phyloP scores from a whole-genome alignment of 2,888 invertebrate species.

The Eupithecia vulgata region DNA sequence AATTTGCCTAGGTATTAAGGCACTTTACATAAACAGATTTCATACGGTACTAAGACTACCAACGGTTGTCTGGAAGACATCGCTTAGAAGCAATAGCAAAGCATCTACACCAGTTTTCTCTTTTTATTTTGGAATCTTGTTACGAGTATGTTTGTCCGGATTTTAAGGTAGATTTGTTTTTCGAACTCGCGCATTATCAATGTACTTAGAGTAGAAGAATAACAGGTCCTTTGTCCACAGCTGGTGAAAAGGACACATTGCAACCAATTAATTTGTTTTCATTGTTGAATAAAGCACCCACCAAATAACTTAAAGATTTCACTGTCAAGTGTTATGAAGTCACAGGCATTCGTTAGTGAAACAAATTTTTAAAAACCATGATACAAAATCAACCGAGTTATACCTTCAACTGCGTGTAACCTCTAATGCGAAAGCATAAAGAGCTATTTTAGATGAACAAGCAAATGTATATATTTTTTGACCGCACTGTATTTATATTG shows the following conservation, averaged over 20 bases:
- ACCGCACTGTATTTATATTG: slow-evolving; percentile 45
- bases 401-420: not conserved
- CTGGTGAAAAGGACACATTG: too few relatives aligned
- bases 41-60: not conserved
- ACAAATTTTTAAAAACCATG: slow-evolving; percentile 54
- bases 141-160: not conserved
- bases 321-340: not conserved
- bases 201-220: not conserved
- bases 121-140: not conserved
- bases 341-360: not conserved
- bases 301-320: not conserved
- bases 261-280: not conserved
- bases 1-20: not conserved
- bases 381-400: slow-evolving; percentile 29
- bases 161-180: not conserved
- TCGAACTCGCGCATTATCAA: not conserved
- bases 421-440: slow-evolving; percentile 30
- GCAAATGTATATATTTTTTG: slow-evolving; percentile 44
- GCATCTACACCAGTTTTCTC: not conserved
- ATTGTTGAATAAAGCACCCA: not conserved
- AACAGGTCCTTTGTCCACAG: not conserved
- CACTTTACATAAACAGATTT: not conserved
- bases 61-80: not conserved
- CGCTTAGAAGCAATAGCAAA: not conserved
- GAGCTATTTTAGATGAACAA: slow-evolving; percentile 45